Base-by-base conservation (phyloP, 2,888 invertebrate genomes). In the Lasioglossum villosulum region DNA sequence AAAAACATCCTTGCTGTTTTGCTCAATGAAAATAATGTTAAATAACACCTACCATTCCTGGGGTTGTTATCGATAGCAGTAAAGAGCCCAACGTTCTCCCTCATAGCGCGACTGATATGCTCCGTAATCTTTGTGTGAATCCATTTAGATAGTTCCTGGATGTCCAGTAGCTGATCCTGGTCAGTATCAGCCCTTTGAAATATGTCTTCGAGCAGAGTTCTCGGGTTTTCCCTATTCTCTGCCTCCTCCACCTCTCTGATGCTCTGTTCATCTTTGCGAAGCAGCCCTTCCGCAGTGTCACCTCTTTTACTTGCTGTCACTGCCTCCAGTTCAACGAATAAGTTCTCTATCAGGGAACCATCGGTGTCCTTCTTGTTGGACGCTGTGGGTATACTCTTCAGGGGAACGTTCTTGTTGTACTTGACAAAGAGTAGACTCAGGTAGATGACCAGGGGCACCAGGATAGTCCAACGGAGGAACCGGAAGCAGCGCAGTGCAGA, bases 101-200 rank as follows among this genome's bases (percentile, higher is more conserved):
- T 95, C 89, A 97, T 96, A 0, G 97, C 97, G 80, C 96, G 95
- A 45, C 96, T 96, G 86, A 97, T 97, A 92, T 97, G 97, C 82
- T 97, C 96, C 52, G 96, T 96, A 72, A 97, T 97, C 94, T 97
- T 97, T 23, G 95, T 95, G 87, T 97, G 96, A 48, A 97, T 97
- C 96, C 97, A 97, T 88, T 96, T 95, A 0, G 97, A 96, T 78
- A 97, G 91, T 93, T 97, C 97, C 88, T 96, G 96, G 34, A 96
- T 96, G 86, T 96, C 96, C 72, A 97, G 92, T 72, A 96, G 95
- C 5, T 95, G 94, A 91, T 97, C 96, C 66, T 95, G 95, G 92
- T 97, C 96, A 23, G 94, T 95, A 92, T 97, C 97, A 10, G 97
- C 97, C 86, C 97, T 97, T 0, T 84, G 88, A 74, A 95, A 95